Base-by-base conservation (phyloP, 2,888 invertebrate genomes). In the Thymelicus acteon region DNA sequence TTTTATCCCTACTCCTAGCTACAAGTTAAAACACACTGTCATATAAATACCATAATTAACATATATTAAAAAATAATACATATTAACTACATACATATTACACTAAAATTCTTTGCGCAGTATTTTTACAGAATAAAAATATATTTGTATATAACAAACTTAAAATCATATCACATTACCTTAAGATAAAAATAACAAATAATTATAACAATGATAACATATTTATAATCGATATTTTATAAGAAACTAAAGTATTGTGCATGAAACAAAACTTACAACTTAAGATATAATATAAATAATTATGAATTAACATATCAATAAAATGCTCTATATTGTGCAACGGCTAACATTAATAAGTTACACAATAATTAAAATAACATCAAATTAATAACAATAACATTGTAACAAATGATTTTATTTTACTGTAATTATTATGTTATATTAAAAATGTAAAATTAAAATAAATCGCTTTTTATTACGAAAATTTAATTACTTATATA, bases 201-300 rank as follows among this genome's bases (percentile, higher is more conserved):
- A 19, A 39, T 37, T n/a, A 39, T 13, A 39, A 24, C 12, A 57
- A 24, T 31, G 12, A 31, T 13, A 31, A 31, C 12, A 31, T 31
- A 31, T 57, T 52, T 7, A 8, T n/a, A 40, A 39, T 19, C 5
- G 19, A 6, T 24, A 31, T 44, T 52, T 13, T 67, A 49, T 6
- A 49, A 66, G 47, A 71, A 62, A 48, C 31, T 64, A 66, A 69
- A 66, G 15, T 54, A 57, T 73, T 75, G 73, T 75, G 73, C 75
- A 67, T 68, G 60, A 72, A 73, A 72, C 54, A 72, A 75, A 73
- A 69, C 7, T 67, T 65, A 67, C n/a, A 31, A 66, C 39, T 48
- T 7, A 13, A n/a, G 44, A 58, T 66, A 19, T 19, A 19, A 19
- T 19, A 66, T 48, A 62, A 65, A 44, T 52, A 44, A 63, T 44